Percentiles rank a stretch among this genome's conserved stretches.
Evolutionary conservation across 2,888 invertebrate genomes (phyloP).

Genomic region (Conus canariensis): DNA sequence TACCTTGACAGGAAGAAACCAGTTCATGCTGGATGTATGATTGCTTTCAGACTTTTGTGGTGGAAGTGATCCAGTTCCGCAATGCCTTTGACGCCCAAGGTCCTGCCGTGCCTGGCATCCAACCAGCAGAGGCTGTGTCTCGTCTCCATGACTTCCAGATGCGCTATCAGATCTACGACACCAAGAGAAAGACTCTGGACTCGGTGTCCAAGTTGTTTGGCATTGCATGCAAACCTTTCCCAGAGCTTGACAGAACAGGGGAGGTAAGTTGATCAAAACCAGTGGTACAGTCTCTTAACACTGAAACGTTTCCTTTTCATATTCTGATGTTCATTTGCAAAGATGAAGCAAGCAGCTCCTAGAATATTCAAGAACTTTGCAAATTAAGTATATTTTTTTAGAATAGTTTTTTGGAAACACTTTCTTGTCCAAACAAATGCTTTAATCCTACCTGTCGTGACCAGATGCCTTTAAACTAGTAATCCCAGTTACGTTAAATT

Average conservation of each 20-base stretch:
- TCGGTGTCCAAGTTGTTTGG: constrained; percentile 79
- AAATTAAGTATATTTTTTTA: too few species aligned
- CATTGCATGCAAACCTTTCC: constrained; percentile 77
- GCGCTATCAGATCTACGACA: constrained; percentile 74
- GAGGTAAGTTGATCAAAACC: constrained; percentile 65
- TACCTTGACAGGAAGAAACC: too few species aligned
- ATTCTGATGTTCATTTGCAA: not conserved
- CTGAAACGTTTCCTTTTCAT: not conserved
- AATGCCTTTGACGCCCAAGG: constrained; percentile 79
- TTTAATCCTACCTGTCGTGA: too few species aligned
- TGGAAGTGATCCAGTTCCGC: constrained; percentile 79
- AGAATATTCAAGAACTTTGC: too few species aligned
- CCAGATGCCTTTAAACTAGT: too few species aligned
- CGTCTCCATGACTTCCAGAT: constrained; percentile 77
- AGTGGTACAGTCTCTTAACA: not conserved
- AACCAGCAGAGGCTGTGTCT: constrained; percentile 76
- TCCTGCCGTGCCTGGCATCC: constrained; percentile 76
- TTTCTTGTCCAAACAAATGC: too few species aligned
- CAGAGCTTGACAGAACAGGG: constrained; percentile 78
- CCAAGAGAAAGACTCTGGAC: constrained; percentile 77
- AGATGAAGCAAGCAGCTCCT: too few species aligned
- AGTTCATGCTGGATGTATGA: too few species aligned
- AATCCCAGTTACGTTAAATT: too few species aligned
- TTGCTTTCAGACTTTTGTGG: constrained; percentile 76
- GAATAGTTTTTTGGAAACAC: too few species aligned